Percentiles rank a stretch among this genome's conserved stretches.
These are phyloP conservation scores for Galaxea fascicularis DNA, from an alignment of 92 coral and sea anemone species.

Conservation along the genomic window DNA sequence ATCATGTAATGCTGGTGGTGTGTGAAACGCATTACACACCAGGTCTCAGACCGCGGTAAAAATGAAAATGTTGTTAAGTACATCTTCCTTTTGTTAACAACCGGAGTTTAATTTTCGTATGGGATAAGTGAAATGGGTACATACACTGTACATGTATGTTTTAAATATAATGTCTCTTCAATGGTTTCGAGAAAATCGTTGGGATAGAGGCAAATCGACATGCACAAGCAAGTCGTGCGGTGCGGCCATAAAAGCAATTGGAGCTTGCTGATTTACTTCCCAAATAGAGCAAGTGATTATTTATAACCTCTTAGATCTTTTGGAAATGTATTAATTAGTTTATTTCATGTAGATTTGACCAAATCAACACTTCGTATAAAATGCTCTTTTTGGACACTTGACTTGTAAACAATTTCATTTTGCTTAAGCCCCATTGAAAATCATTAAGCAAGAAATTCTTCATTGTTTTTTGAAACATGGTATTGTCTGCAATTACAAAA, in stretches of 20 bases:
- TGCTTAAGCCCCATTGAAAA: background rate
- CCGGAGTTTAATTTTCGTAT: background rate
- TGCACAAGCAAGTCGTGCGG: background rate
- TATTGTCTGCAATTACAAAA: background rate
- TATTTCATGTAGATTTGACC: background rate
- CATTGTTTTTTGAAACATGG: background rate
- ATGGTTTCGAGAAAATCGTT: too few relatives aligned
- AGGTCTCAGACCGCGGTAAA: background rate
- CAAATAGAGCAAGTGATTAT: background rate
- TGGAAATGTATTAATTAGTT: background rate
- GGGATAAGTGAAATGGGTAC: background rate
- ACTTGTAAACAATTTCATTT: background rate
- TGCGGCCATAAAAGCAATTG: background rate
- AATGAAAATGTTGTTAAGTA: background rate
- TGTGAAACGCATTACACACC: background rate
- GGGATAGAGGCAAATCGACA: background rate
- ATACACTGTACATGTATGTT: too few relatives aligned
- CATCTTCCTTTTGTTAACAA: background rate
- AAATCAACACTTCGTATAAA: too few relatives aligned
- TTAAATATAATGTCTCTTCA: too few relatives aligned
- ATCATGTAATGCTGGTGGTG: conserved; percentile 49
- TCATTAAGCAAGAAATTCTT: background rate
- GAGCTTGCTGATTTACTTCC: conserved; percentile 8
- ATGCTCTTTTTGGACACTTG: background rate
- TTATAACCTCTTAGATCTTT: background rate